Conservation (phyloP, 1,140 invertebrate genomes). For the Brachystomella parvula region DNA sequence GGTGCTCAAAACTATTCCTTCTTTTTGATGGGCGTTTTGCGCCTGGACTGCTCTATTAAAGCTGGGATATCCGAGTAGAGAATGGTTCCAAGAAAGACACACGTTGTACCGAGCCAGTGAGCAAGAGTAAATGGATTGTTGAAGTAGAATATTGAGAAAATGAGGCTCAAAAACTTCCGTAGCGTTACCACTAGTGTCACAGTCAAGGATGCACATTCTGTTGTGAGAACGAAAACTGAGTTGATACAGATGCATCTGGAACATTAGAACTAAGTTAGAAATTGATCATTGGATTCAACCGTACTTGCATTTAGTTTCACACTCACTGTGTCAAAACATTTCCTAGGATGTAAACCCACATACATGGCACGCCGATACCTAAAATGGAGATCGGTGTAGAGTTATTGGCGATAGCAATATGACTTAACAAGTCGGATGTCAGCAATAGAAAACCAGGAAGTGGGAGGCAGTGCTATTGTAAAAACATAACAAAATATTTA, state of each 20-base stretch:
- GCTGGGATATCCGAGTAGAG: slow-evolving; percentile 71
- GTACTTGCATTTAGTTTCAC: slow-evolving; percentile 23
- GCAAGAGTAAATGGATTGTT: slow-evolving; percentile 82
- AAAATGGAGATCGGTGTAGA: slow-evolving; percentile 43
- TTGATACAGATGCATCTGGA: slow-evolving; percentile 77
- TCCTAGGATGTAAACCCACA: slow-evolving; percentile 70
- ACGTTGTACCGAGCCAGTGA: slow-evolving; percentile 85
- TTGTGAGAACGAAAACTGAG: slow-evolving; percentile 87
- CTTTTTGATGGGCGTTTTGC: neutral
- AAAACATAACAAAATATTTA: slow-evolving; percentile 16
- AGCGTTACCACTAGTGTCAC: slow-evolving; percentile 93
- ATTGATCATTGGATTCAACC: slow-evolving; percentile 6
- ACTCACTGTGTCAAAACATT: slow-evolving; percentile 87
- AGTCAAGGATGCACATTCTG: slow-evolving; percentile 85
- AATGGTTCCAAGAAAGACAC: slow-evolving; percentile 88
- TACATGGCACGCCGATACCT: slow-evolving; percentile 55
- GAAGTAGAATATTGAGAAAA: slow-evolving; percentile 95
- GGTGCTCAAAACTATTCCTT: neutral
- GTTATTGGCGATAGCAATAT: slow-evolving; percentile 45
- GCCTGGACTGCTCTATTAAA: slow-evolving; percentile 16
- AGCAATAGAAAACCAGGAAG: slow-evolving; percentile 76
- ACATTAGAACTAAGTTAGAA: slow-evolving; percentile 14
- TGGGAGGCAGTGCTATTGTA: slow-evolving; percentile 69
- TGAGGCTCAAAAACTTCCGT: slow-evolving; percentile 86
- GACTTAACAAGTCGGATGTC: slow-evolving; percentile 62